These are phyloP conservation scores for Botia kubotai DNA, from an alignment of 2,797 vertebrate species.

Conservation along the genomic window DNA sequence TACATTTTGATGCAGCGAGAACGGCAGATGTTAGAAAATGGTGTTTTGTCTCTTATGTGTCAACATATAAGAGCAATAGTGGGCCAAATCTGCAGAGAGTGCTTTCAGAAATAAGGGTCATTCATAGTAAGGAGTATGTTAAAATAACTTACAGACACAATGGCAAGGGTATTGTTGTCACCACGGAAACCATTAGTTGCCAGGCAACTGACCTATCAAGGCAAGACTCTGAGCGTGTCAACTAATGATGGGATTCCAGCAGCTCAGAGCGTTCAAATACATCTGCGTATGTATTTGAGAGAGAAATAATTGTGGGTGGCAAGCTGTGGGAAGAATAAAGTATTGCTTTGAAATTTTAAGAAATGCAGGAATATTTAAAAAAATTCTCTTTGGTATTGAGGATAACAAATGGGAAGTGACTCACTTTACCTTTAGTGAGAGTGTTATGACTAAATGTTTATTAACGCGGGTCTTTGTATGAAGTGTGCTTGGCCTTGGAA, in stretches of 20 bases:
- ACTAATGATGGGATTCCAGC: slow-evolving; percentile 84
- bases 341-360: slow-evolving; percentile 46
- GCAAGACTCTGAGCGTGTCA: slow-evolving; percentile 78
- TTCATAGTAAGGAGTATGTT: slow-evolving; percentile 42
- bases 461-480: slow-evolving; percentile 20
- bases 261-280: slow-evolving; percentile 74
- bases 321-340: slow-evolving; percentile 53
- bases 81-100: not conserved
- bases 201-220: slow-evolving; percentile 88
- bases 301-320: slow-evolving; percentile 37
- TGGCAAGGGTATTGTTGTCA: slow-evolving; percentile 82
- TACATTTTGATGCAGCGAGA: slow-evolving; percentile 4
- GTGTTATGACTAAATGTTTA: slow-evolving; percentile 36
- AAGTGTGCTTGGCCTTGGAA: slow-evolving; percentile 44
- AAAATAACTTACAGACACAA: slow-evolving; percentile 74
- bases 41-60: slow-evolving; percentile 21
- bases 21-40: slow-evolving; percentile 5
- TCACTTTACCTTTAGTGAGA: slow-evolving; percentile 20
- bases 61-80: slow-evolving; percentile 5
- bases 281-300: slow-evolving; percentile 55
- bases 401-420: slow-evolving; percentile 17
- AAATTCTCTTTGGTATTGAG: slow-evolving; percentile 21
- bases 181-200: slow-evolving; percentile 92
- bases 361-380: slow-evolving; percentile 5
- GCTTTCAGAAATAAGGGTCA: slow-evolving; percentile 45